Evolutionary conservation across 2,888 invertebrate species (phyloP), one percentile per base, ranked within the genome.

Genomic region (Vesta saturnalis): DNA sequence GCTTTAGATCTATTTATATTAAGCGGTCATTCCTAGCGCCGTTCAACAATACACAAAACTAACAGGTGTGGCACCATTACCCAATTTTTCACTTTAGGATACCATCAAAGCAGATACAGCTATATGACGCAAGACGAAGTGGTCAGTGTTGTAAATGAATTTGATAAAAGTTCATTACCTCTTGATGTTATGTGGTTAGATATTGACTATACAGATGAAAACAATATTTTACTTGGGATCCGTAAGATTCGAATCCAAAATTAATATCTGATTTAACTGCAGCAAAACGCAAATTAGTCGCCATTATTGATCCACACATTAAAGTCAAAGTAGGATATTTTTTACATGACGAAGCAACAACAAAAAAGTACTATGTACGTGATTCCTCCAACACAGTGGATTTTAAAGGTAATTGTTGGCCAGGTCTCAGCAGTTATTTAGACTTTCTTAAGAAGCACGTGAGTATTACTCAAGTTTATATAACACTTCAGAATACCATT

Each of bases 101-200:
- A 97, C 82, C 99, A 99, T 84, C 98, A 99, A 83, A 92, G 92
- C 71, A 90, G 74, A 12, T 76, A 73, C 46, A 99, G 99, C 84
- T 99, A 99, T 85, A 95, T 96, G 76, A 96, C 97, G 81, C 93
- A 97, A 79, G 90, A 91, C 1, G 98, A 99, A 83, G 94, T 99
- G 0, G 87, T 90, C 8, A 85, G 88, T 22, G 94, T 97, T 0
- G 89, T 90, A 71, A 90, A 90, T 5, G 91, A 90, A 73, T 96
- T 96, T 80, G 97, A 99, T 83, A 87, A 88, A 10, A 88, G 94
- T 81, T 95, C 97, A 82, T 91, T 99, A 23, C 97, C 99, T 1
- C 87, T 94, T 83, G 99, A 99, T 83, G 94, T 93, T 0, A 90
- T 99, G 82, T 99, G 99, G 99, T 87, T 99, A 39, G 99, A 99